A percentile compares a stretch with the other conserved stretches of the same genome.
These are phyloP conservation scores for Euzophera pinguis DNA, from an alignment of 2,888 invertebrate species.

Conservation along the genomic window DNA sequence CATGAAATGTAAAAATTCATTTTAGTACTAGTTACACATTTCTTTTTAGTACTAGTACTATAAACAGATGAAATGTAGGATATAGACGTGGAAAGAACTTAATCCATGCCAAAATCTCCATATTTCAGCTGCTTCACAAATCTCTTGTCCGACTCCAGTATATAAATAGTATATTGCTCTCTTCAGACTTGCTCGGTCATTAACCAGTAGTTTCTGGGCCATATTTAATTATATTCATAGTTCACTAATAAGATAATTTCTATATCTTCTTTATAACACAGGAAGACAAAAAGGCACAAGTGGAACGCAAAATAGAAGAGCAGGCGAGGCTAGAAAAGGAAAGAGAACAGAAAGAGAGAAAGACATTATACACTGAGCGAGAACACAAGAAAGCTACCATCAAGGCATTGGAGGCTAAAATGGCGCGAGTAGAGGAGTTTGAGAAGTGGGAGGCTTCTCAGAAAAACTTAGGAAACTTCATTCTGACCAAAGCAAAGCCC, in stretches of 20 bases:
- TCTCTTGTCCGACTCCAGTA: too few relatives aligned
- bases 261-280: conserved; percentile 23
- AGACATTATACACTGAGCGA: conserved; percentile 90
- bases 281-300: conserved; percentile 82
- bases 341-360: conserved; percentile 88
- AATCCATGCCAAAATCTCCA: too few relatives aligned
- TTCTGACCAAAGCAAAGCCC: conserved; percentile 92
- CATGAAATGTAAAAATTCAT: too few relatives aligned
- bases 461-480: conserved; percentile 87
- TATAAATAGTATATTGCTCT: too few relatives aligned
- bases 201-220: too few relatives aligned
- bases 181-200: too few relatives aligned
- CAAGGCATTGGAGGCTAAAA: conserved; percentile 92
- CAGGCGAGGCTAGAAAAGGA: conserved; percentile 93
- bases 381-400: conserved; percentile 94
- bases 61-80: too few relatives aligned
- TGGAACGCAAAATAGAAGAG: conserved; percentile 96
- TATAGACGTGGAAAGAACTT: too few relatives aligned
- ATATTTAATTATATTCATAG: too few relatives aligned
- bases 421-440: conserved; percentile 92
- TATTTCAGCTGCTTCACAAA: too few relatives aligned
- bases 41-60: too few relatives aligned
- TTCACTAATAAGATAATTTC: not conserved
- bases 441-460: conserved; percentile 90
- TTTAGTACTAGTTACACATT: too few relatives aligned